A percentile compares a stretch with the other conserved stretches of the same genome.
phyloP scores from a whole-genome alignment of 2,113 vertebrate genomes.

The Trogon melanurus region DNA sequence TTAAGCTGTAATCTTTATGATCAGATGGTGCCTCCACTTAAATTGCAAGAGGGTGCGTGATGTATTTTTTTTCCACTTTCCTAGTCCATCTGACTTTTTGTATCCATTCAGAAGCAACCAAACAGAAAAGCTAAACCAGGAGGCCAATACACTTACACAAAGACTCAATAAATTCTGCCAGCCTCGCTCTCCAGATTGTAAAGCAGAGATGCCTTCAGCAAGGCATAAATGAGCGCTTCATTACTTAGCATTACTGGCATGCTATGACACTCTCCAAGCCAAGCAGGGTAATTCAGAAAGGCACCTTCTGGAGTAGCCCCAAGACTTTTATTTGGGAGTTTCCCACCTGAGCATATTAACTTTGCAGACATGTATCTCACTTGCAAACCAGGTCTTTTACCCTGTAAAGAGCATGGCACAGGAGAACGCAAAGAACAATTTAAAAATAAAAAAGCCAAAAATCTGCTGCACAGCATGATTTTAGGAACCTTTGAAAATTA shows the following conservation, averaged over 20 bases:
- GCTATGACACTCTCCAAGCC: neutral
- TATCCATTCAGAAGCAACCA: neutral
- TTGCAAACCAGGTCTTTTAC: neutral
- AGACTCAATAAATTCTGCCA: neutral
- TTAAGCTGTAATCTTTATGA: neutral
- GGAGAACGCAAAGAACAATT: neutral
- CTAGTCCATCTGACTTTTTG: neutral
- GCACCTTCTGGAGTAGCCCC: neutral
- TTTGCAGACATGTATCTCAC: neutral
- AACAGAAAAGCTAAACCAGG: neutral
- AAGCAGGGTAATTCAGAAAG: neutral
- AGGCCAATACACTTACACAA: neutral
- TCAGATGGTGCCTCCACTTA: neutral
- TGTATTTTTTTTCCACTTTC: neutral
- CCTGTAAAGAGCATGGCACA: neutral
- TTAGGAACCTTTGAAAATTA: neutral
- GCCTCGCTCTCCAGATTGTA: neutral
- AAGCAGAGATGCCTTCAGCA: neutral
- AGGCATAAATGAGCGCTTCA: neutral
- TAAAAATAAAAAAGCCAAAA: neutral
- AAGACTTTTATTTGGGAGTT: neutral
- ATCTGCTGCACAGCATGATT: neutral
- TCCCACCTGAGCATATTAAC: neutral
- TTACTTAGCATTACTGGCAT: neutral
- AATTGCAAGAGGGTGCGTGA: neutral